Base-by-base conservation (phyloP, 2,797 vertebrate genomes). In the Bradypodion ventrale region DNA sequence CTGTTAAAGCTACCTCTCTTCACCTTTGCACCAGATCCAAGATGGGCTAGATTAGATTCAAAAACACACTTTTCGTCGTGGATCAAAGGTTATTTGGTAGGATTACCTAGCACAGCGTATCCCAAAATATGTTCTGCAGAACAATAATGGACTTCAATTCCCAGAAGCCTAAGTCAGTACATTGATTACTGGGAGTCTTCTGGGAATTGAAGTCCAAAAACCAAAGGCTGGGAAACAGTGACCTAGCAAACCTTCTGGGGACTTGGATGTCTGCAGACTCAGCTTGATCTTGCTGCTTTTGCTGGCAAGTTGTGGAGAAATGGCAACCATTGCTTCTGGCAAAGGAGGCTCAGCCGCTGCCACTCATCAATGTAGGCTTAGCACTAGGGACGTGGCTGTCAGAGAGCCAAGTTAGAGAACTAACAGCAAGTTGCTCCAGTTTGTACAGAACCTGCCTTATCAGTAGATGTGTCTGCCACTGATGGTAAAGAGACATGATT, bases 341-440 rank as follows among this genome's bases (percentile, higher is more conserved):
- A 0, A 1, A 74, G 77, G 46, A 75, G 44, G 7, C 19, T 0
- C 0, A 37, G 62, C 23, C 15, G 21, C 29, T 32, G 46, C 4
- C 2, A 27, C 62, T 73, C 49, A 59, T 0, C 0, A 15, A 49
- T 10, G 37, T 0, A 4, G n/a, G 0, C 2, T 0, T 12, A 63
- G 62, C 32, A 46, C 65, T 0, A 1, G 56, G 40, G 75, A 21
- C 27, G 5, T 5, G 27, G 42, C 78, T 27, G 70, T n/a, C 2
- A 23, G 63, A 62, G 56, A 37, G 56, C n/a, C 9, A 13, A 44
- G 63, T 42, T 15, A 35, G 9, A n/a, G 29, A 19, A 35, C 16
- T 16, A 35, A 15, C 19, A 37, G 23, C 8, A 40, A 42, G 23
- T 5, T 5, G 7, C 68, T 42, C 25, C 3, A 5, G 8, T 44